Evolutionary conservation across 1,140 invertebrate species (phyloP).

Genomic region (Trypoxylus dichotomus): DNA sequence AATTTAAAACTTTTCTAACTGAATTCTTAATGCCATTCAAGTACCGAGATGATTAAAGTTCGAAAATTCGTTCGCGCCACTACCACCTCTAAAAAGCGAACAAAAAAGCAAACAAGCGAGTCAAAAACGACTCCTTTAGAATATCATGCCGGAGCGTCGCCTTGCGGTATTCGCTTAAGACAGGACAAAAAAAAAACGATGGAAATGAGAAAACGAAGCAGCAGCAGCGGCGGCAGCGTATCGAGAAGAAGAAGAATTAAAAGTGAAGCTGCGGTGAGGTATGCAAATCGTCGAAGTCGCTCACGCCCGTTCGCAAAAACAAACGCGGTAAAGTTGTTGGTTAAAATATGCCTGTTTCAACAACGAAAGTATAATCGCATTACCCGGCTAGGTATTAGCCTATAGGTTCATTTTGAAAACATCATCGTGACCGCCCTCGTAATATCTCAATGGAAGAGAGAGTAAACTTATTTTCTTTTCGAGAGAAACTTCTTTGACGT

Average conservation of each 20-base stretch:
- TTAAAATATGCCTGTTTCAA: conserved; percentile 19
- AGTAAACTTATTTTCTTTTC: neutral
- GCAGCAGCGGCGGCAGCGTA: neutral
- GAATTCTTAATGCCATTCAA: conserved; percentile 21
- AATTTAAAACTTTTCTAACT: conserved; percentile 19
- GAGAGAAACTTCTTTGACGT: neutral
- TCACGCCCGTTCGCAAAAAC: conserved; percentile 1
- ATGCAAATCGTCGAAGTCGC: conserved; percentile 6
- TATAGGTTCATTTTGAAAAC: conserved; percentile 4
- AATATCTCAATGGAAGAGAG: neutral
- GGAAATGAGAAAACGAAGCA: neutral
- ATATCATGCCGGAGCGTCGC: neutral
- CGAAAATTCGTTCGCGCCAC: conserved; percentile 20
- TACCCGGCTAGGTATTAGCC: conserved; percentile 3
- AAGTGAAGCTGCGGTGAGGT: neutral
- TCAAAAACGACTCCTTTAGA: neutral
- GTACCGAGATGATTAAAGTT: conserved; percentile 16
- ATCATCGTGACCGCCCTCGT: neutral
- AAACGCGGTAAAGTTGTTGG: neutral
- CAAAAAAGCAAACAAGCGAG: neutral
- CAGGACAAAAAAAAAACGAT: neutral
- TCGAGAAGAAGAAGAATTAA: neutral
- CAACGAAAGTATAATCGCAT: conserved; percentile 12
- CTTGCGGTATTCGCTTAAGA: neutral
- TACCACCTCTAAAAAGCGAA: neutral